Conservation (phyloP, 2,113 vertebrate species). For the Anolis sagrei region DNA sequence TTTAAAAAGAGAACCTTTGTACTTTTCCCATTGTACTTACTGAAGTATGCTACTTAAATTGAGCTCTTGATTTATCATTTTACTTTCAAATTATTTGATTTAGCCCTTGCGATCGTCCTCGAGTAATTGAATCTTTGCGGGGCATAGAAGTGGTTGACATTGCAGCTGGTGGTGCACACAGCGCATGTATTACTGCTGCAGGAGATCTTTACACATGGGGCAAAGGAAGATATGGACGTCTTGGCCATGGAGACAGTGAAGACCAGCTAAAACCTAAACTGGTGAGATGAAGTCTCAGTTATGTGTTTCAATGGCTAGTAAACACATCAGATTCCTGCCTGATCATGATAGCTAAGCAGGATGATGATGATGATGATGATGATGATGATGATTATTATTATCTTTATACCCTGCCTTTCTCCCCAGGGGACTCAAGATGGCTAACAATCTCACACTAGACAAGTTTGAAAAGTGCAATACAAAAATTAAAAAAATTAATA, state of each 20-base stretch:
- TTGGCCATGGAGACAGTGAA: conserved; percentile 97
- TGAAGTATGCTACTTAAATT: not conserved
- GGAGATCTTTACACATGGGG: conserved; percentile 99
- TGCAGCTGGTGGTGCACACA: conserved; percentile 96
- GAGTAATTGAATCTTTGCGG: conserved; percentile 94
- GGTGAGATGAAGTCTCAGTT: conserved; percentile 73
- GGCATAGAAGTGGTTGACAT: conserved; percentile 96
- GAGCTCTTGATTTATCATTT: not conserved
- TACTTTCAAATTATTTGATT: conserved; percentile 44
- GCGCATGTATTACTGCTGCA: conserved; percentile 93
- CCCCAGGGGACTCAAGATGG: no score
- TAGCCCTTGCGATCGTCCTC: conserved; percentile 96
- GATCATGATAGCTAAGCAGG: no score
- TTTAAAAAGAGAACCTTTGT: not conserved
- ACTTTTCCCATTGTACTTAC: not conserved
- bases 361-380: no score
- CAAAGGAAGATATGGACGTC: conserved; percentile 93
- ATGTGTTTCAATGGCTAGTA: not conserved
- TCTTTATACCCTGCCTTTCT: no score
- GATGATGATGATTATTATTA: no score
- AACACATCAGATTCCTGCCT: no score
- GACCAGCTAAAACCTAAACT: conserved; percentile 97
- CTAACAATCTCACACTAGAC: no score
- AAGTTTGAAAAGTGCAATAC: no score
- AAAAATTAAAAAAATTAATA: no score